Percentiles rank a stretch among this genome's conserved stretches.
These are phyloP conservation scores for Uloborus diversus DNA, from an alignment of 1,140 invertebrate species.

Conservation along the genomic window DNA sequence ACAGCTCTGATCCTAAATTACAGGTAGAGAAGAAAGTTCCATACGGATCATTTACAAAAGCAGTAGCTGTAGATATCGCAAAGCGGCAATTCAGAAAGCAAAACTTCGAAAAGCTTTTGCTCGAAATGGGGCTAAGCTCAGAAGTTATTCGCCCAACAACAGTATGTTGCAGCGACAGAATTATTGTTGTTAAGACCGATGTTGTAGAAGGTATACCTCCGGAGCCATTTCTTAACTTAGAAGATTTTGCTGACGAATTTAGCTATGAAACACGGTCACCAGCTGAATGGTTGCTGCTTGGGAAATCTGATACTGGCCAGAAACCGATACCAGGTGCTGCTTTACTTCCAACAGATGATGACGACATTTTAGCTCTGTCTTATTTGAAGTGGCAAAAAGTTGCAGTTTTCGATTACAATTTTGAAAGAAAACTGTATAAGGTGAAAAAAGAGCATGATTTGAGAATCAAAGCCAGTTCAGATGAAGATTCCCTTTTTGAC, in stretches of 20 bases:
- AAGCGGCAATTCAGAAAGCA: background rate
- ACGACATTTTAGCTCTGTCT: background rate
- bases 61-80: background rate
- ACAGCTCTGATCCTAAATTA: conserved; percentile 26
- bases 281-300: conserved; percentile 25
- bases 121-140: background rate
- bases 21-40: conserved; percentile 9
- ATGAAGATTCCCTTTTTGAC: background rate
- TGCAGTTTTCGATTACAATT: conserved; percentile 27
- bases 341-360: background rate
- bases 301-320: background rate
- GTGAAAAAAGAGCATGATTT: background rate
- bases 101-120: conserved; percentile 18
- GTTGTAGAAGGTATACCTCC: conserved; percentile 1
- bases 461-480: background rate
- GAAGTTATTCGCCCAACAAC: conserved; percentile 3
- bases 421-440: background rate
- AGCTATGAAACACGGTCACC: conserved; percentile 18
- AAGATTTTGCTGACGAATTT: conserved; percentile 29
- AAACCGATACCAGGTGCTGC: conserved; percentile 26
- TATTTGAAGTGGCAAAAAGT: conserved; percentile 32
- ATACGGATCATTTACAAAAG: conserved; percentile 5
- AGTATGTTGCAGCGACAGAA: background rate
- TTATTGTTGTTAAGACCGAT: background rate
- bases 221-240: conserved; percentile 5